These are phyloP conservation scores for Sinhomidia bicolor DNA, from an alignment of 2,888 invertebrate genomes.

Conservation along the genomic window DNA sequence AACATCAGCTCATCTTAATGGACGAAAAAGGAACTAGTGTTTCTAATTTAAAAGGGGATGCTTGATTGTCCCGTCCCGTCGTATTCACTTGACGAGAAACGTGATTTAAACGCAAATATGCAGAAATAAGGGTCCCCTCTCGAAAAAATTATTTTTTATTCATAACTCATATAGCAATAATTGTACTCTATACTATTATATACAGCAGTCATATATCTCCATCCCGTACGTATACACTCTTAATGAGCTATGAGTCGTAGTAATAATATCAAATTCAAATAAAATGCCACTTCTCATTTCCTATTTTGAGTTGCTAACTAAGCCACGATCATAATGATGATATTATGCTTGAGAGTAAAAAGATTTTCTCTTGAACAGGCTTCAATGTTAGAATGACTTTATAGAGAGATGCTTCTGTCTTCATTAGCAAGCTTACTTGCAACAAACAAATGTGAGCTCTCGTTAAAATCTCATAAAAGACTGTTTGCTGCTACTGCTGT, in stretches of 20 bases:
- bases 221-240: not conserved
- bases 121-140: constrained; percentile 21
- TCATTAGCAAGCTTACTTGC: not conserved
- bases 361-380: not conserved
- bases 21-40: constrained; percentile 17
- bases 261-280: constrained; percentile 12
- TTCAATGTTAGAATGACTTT: not conserved
- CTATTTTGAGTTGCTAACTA: not conserved
- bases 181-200: too few relatives aligned
- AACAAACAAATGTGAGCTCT: constrained; percentile 21
- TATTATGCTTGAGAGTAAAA: not conserved
- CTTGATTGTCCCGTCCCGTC: not conserved
- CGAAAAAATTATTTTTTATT: not conserved
- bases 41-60: constrained; percentile 26
- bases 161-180: not conserved
- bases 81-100: constrained; percentile 30
- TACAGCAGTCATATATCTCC: not conserved
- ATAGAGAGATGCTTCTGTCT: not conserved
- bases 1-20: too few relatives aligned
- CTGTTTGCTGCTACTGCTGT: too few relatives aligned
- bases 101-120: constrained; percentile 44
- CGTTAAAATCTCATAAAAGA: constrained; percentile 51
- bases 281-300: constrained; percentile 7
- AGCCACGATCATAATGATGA: not conserved
- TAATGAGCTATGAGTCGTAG: constrained; percentile 47